These are phyloP conservation scores for Silurus glanis DNA, from an alignment of 2,113 vertebrate species.

Conservation along the genomic window DNA sequence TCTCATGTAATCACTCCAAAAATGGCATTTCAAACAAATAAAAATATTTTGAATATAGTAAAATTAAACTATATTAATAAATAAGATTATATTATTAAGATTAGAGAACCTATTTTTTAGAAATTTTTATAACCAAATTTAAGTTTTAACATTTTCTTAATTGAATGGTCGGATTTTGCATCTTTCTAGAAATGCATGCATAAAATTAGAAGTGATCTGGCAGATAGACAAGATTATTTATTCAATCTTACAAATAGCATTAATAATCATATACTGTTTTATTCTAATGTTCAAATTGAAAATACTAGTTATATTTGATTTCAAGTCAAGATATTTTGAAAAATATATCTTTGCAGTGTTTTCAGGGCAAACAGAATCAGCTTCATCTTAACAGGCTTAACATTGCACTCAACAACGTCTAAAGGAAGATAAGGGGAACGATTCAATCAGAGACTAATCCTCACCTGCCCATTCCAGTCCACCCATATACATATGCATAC, in stretches of 20 bases:
- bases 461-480: conserved; percentile 49
- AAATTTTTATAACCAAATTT: background rate
- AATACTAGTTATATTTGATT: background rate
- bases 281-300: background rate
- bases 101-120: background rate
- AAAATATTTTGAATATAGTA: background rate
- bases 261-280: background rate
- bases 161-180: background rate
- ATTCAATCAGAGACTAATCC: conserved; percentile 56
- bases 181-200: background rate
- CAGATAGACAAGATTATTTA: background rate
- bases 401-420: conserved; percentile 43
- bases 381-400: conserved; percentile 50
- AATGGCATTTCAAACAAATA: background rate
- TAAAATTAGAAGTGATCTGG: background rate
- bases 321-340: background rate
- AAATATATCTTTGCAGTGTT: background rate
- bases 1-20: conserved; percentile 28
- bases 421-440: conserved; percentile 51
- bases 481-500: conserved; percentile 47
- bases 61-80: no score
- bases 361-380: conserved; percentile 47
- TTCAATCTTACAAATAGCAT: background rate
- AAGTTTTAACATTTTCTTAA: background rate
- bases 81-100: no score